A percentile compares a stretch with the other conserved stretches of the same genome.
Conservation (phyloP, 2,888 invertebrate genomes). For the Scaptomyza cyrtandrae region DNA sequence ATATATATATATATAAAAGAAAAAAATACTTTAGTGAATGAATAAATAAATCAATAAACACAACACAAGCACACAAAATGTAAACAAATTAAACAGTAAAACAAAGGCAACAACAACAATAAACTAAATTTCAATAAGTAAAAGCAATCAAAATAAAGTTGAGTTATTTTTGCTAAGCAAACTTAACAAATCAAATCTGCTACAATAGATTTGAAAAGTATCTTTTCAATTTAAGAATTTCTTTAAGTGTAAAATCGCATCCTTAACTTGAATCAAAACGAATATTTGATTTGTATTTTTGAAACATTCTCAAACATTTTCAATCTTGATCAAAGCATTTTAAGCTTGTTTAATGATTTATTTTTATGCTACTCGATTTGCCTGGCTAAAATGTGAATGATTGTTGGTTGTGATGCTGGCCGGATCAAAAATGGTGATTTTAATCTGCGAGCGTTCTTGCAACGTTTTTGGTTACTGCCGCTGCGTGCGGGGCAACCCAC, state of each 20-base stretch:
- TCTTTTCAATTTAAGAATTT: too few relatives aligned
- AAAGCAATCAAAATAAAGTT: conserved; percentile 24
- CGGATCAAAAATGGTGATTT: conserved; percentile 36
- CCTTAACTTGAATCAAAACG: too few relatives aligned
- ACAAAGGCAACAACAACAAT: conserved; percentile 33
- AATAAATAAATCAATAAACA: conserved; percentile 74
- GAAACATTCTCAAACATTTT: too few relatives aligned
- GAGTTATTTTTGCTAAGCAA: conserved; percentile 30
- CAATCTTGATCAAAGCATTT: too few relatives aligned
- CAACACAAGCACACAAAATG: conserved; percentile 41
- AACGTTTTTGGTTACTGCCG: conserved; percentile 50
- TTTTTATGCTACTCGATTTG: too few relatives aligned
- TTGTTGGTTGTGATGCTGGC: conserved; percentile 7
- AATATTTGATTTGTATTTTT: too few relatives aligned
- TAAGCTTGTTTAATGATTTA: too few relatives aligned
- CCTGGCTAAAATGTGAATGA: conserved; percentile 46
- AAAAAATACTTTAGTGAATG: conserved; percentile 70
- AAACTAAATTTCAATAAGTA: conserved; percentile 5
- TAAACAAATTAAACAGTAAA: conserved; percentile 70
- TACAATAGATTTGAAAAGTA: too few relatives aligned
- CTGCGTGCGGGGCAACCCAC: conserved; percentile 56
- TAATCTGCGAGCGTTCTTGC: conserved; percentile 51
- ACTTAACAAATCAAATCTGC: conserved; percentile 30
- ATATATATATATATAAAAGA: conserved; percentile 7
- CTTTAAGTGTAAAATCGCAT: too few relatives aligned